A percentile compares a stretch with the other conserved stretches of the same genome.
phyloP scores from a whole-genome alignment of 1,140 invertebrate species.

The Drosophila kepulauana region DNA sequence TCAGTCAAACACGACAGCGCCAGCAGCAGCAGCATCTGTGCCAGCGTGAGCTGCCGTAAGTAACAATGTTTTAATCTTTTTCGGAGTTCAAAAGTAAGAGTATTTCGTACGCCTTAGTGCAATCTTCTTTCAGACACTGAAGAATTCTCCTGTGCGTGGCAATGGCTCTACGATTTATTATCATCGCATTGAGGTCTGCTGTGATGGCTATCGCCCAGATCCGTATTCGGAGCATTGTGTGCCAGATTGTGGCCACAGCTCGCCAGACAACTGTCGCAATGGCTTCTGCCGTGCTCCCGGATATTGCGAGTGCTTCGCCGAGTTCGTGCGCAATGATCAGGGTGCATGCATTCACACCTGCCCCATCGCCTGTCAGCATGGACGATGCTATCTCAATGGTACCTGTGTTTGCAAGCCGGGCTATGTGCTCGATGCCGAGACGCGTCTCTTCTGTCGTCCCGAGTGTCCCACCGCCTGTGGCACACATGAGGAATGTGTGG shows the following conservation, averaged over 20 bases:
- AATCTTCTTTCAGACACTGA: conserved; percentile 70
- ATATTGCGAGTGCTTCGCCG: conserved; percentile 87
- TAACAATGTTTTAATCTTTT: neutral
- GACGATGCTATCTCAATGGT: conserved; percentile 82
- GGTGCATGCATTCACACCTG: conserved; percentile 78
- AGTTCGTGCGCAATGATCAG: conserved; percentile 86
- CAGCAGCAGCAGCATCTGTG: conserved; percentile 61
- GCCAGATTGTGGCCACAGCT: conserved; percentile 85
- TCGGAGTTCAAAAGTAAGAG: neutral
- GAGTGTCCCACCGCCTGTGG: conserved; percentile 63
- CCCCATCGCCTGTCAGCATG: conserved; percentile 83
- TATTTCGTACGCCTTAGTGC: conserved; percentile 40
- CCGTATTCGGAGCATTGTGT: conserved; percentile 86
- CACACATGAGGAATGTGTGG: conserved; percentile 85
- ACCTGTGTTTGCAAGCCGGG: conserved; percentile 88
- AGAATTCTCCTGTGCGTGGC: conserved; percentile 47
- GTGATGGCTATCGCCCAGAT: conserved; percentile 87
- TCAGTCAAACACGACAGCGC: conserved; percentile 52
- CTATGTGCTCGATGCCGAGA: conserved; percentile 86
- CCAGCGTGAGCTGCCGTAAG: conserved; percentile 70
- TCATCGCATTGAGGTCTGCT: conserved; percentile 86
- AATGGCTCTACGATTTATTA: conserved; percentile 75
- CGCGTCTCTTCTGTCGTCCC: conserved; percentile 86
- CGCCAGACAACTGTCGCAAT: conserved; percentile 85
- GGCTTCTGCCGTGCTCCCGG: conserved; percentile 87